Evolutionary conservation across 2,888 invertebrate genomes (phyloP).

Genomic region (Oscheius sp.): DNA sequence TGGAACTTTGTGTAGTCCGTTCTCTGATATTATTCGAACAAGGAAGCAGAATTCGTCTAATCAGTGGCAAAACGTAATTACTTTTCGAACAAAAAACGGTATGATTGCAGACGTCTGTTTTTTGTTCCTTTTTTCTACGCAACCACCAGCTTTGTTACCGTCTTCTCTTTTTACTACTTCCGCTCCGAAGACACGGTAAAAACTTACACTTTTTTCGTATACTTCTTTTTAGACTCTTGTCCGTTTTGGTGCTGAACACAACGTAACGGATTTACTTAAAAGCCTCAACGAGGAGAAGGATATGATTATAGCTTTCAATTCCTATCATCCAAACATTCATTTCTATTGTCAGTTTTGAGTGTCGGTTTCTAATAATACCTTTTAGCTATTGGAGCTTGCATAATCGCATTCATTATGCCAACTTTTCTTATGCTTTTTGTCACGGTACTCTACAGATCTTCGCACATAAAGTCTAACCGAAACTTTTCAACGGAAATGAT

Average conservation of each 20-base stretch:
- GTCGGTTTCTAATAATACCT: no score
- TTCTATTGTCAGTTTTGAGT: not conserved
- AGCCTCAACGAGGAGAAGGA: not conserved
- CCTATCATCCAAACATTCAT: slow-evolving; percentile 9
- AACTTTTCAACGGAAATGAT: slow-evolving; percentile 19
- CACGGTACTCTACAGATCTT: not conserved
- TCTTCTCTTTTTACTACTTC: slow-evolving; percentile 3
- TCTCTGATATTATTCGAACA: slow-evolving; percentile 15
- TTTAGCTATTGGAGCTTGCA: slow-evolving; percentile 1
- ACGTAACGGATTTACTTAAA: not conserved
- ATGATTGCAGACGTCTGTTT: not conserved
- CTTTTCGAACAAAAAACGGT: not conserved
- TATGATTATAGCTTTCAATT: slow-evolving; percentile 13
- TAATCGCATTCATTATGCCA: not conserved
- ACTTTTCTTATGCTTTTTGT: slow-evolving; percentile 2
- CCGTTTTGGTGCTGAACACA: not conserved
- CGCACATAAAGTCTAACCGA: not conserved
- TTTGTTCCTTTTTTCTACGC: slow-evolving; percentile 2
- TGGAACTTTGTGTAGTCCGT: slow-evolving; percentile 13
- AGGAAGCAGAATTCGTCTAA: slow-evolving; percentile 6
- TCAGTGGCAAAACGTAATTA: slow-evolving; percentile 19
- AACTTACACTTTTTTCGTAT: not conserved
- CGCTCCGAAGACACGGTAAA: not conserved
- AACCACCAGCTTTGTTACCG: not conserved
- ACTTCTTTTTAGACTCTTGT: not conserved